Evolutionary conservation across 2,888 invertebrate genomes (phyloP), one percentile per base, ranked within the genome.

Genomic region (Pecten maximus): DNA sequence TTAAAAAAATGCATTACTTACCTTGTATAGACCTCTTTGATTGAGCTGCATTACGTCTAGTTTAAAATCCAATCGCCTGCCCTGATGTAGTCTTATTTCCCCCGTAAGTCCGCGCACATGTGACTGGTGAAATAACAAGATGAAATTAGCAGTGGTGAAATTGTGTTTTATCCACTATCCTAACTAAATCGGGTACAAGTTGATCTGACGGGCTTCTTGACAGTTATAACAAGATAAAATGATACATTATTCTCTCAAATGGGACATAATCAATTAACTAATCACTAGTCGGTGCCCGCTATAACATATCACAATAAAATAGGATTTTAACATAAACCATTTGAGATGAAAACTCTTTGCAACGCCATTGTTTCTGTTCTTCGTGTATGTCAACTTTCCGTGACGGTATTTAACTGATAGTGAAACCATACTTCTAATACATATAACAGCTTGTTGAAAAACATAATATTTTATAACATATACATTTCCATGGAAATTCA

Each of bases 31-130:
- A 0, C 96, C 96, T 16, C 98, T 98, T 94, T 98, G 98, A 90
- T 98, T 98, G 93, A 99, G 97, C 97, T 99, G 99, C 93, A 99
- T 98, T 94, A 99, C 98, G 96, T 99, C 99, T 94, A 99, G 97
- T 93, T 98, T 98, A 96, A 99, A 99, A 97, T 99, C 98, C 88
- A 98, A 98, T 92, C 99, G 97, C 97, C 98, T 98, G 90, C 99
- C 99, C 97, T 98, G 91, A 12, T 93, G 93, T 28, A 99, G 98
- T 93, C 98, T 98, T 88, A 99, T 98, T 50, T 98, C 98, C 0
- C 99, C 99, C 0, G 99, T 99, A 74, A 99, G 97, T 0, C 99
- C 99, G 94, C 98, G 98, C 40, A 98, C 97, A 95, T 98, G 98
- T 92, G 99, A 98, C 98, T 98, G 91, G 8, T 93, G 91, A 74